A percentile compares a stretch with the other conserved stretches of the same genome.
Evolutionary conservation across 1,140 invertebrate genomes (phyloP).

Genomic region (Matsumurasca onukii): DNA sequence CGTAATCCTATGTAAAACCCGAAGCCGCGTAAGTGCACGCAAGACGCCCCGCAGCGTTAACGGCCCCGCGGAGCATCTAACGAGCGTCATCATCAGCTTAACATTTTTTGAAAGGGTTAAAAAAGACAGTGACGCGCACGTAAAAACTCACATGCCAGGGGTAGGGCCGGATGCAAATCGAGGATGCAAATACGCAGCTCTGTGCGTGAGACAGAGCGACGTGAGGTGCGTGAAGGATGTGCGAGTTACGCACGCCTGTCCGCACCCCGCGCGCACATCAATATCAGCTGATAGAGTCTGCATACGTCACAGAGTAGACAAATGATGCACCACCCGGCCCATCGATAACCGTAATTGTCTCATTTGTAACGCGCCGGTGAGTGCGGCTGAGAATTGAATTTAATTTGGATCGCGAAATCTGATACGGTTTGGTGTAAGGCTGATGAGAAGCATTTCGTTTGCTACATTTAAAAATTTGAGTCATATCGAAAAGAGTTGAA

Average conservation of each 20-base stretch:
- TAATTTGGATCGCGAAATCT: neutral
- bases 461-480: too few relatives aligned
- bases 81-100: conserved; percentile 24
- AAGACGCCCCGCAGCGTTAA: neutral
- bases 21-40: neutral
- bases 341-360: conserved; percentile 8
- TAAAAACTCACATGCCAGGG: neutral
- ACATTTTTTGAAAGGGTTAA: conserved; percentile 29
- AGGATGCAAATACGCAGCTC: conserved; percentile 12
- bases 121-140: conserved; percentile 7
- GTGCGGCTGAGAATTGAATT: conserved; percentile 7
- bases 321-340: too few relatives aligned
- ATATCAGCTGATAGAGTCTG: conserved; percentile 22
- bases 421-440: too few relatives aligned
- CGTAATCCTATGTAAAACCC: conserved; percentile 22
- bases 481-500: too few relatives aligned
- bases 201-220: conserved; percentile 2
- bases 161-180: neutral
- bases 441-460: too few relatives aligned
- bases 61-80: neutral
- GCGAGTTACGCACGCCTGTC: conserved; percentile 6
- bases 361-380: conserved; percentile 6
- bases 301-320: too few relatives aligned
- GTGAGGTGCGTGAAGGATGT: conserved; percentile 24
- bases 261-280: neutral